These are phyloP conservation scores for Aselliscus stoliczkanus DNA, from an alignment of 2,797 vertebrate genomes.

Conservation along the genomic window DNA sequence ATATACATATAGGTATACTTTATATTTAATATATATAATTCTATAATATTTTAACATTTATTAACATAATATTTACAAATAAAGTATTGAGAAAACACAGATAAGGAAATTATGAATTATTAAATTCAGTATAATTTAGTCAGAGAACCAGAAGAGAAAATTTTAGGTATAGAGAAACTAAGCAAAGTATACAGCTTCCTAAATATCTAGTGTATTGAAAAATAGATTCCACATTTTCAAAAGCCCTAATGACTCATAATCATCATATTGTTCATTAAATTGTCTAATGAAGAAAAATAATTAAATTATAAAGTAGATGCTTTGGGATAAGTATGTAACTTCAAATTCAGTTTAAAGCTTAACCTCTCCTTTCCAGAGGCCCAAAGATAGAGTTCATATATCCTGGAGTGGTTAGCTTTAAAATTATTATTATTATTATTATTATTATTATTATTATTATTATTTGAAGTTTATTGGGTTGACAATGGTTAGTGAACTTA, in stretches of 20 bases:
- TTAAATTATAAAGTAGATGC: background rate
- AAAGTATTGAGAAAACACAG: background rate
- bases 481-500: background rate
- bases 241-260: background rate
- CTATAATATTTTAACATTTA: background rate
- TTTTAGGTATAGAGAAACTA: background rate
- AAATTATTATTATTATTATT: too few species aligned
- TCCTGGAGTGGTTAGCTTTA: background rate
- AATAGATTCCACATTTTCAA: background rate
- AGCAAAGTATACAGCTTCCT: background rate
- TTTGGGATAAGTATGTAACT: background rate
- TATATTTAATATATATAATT: background rate
- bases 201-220: background rate
- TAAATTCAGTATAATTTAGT: background rate
- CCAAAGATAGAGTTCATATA: conserved; percentile 27
- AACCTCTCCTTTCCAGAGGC: conserved; percentile 2
- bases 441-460: too few species aligned
- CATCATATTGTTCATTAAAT: background rate
- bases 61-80: background rate
- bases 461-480: too few species aligned
- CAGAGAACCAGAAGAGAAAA: background rate
- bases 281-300: background rate
- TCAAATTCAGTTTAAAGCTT: conserved; percentile 35
- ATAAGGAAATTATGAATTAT: background rate
- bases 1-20: background rate